These are phyloP conservation scores for Sesamia inferens DNA, from an alignment of 2,888 invertebrate genomes.

Conservation along the genomic window DNA sequence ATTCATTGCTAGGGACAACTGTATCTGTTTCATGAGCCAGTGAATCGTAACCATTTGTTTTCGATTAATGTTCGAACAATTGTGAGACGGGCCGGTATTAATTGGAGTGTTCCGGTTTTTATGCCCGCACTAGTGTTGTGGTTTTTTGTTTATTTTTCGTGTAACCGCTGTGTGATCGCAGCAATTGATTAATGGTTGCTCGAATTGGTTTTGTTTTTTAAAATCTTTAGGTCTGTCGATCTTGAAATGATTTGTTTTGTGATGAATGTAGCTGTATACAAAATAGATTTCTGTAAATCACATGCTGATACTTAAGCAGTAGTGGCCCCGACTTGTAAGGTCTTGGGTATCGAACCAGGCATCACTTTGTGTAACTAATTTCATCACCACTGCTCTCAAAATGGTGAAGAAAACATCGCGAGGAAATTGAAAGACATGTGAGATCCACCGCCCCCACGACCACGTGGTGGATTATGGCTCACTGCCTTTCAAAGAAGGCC, in stretches of 20 bases:
- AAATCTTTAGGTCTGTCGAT: slow-evolving; percentile 13
- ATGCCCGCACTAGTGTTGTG: slow-evolving; percentile 56
- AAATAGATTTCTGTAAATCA: background rate
- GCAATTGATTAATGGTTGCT: slow-evolving; percentile 48
- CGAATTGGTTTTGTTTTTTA: slow-evolving; percentile 9
- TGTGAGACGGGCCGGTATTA: slow-evolving; percentile 73
- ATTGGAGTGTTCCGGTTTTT: slow-evolving; percentile 81
- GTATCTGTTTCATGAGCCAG: slow-evolving; percentile 69
- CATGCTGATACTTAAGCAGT: too few species aligned
- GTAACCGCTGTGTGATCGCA: slow-evolving; percentile 44
- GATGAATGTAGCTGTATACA: background rate
- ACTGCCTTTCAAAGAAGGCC: too few species aligned
- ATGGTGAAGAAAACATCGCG: too few species aligned
- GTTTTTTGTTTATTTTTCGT: slow-evolving; percentile 52
- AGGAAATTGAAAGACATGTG: too few species aligned
- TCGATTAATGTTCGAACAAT: slow-evolving; percentile 72
- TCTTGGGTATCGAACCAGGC: too few species aligned
- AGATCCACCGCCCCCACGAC: too few species aligned
- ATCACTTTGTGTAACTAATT: too few species aligned
- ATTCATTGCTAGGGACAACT: slow-evolving; percentile 63
- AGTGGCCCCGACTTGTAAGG: too few species aligned
- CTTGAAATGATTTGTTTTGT: slow-evolving; percentile 20
- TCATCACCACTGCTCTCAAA: too few species aligned
- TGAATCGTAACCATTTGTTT: slow-evolving; percentile 69
- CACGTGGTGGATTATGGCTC: too few species aligned